Evolutionary conservation across 2,888 invertebrate genomes (phyloP), one percentile per base, ranked within the genome.

Genomic region (Electrophaes corylata): DNA sequence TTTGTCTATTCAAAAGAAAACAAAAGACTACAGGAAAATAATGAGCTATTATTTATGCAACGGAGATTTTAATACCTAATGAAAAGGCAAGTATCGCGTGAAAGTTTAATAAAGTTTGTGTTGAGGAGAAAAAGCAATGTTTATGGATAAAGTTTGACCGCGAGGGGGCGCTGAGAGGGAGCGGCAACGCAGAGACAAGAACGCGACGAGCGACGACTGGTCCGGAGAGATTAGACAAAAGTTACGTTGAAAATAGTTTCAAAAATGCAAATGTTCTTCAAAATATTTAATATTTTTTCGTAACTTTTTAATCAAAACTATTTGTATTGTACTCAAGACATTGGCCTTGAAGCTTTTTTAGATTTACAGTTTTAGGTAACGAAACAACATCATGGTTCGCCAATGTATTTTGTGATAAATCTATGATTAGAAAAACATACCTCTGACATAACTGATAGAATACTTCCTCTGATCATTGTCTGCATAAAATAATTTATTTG

Each of bases 81-180:
- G 74, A 71, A 75, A 60, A 75, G 69, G 68, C 67, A 65, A 66
- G 65, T 65, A 64, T 62, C 64, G 63, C 62, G 55, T 59, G 64
- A 62, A 75, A 73, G 65, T 76, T 76, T 72, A 72, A 74, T 73
- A 72, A 76, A 75, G 72, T 79, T 78, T 67, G 59, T 35, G 57
- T 49, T 57, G 46, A 47, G 31, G 35, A 40, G 54, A 60, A 60
- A 74, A 72, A 71, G 70, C 71, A 66, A 65, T 72, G 75, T 75
- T 77, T 71, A 75, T 70, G 68, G 74, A 70, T 64, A 52, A 78
- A 78, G 76, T 81, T 78, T 19, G 58, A 53, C 65, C 59, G 59
- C 55, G 53, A 47, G 70, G 67, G 65, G 64, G 62, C 50, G 49
- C 55, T 47, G 60, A 43, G 31, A 29, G 49, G 20, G 57, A 39